Percentiles rank a stretch among this genome's conserved stretches.
Evolutionary conservation across 2,113 vertebrate genomes (phyloP).

Genomic region (Malurus melanocephalus): DNA sequence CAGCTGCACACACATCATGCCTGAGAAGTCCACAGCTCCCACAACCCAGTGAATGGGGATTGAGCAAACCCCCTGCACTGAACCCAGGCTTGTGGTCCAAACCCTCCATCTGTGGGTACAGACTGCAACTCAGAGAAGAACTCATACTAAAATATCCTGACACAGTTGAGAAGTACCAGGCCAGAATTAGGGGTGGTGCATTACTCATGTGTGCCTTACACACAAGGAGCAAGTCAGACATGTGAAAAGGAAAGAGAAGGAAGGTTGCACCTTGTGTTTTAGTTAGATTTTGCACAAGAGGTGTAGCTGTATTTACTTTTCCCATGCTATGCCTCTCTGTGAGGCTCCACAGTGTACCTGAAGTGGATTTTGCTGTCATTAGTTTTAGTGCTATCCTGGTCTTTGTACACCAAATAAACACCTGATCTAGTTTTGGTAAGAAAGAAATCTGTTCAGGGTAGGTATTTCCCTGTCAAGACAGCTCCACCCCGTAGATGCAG

Average conservation of each 20-base stretch:
- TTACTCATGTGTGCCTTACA: not conserved
- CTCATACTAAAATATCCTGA: not conserved
- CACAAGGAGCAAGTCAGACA: not conserved
- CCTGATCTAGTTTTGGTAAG: not conserved
- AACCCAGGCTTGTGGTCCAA: not conserved
- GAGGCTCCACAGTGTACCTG: too few species aligned
- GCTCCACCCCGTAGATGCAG: not conserved
- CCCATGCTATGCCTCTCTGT: not conserved
- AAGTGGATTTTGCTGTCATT: not conserved
- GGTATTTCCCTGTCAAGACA: not conserved
- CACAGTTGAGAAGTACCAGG: rapidly evolving
- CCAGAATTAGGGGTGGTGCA: not conserved
- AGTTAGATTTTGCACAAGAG: not conserved
- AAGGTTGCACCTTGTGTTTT: not conserved
- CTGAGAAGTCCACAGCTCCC: not conserved
- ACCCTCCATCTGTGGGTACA: not conserved
- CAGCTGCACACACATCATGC: not conserved
- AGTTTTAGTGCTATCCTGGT: not conserved
- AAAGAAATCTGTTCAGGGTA: not conserved
- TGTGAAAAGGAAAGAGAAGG: not conserved
- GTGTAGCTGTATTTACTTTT: not conserved
- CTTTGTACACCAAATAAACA: not conserved
- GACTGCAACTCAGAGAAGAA: not conserved
- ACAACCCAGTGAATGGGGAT: rapidly evolving
- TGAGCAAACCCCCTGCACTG: rapidly evolving